Percentiles rank a stretch among this genome's conserved stretches.
Evolutionary conservation across 2,113 vertebrate genomes (phyloP).

Genomic region (Taxidea taxus): DNA sequence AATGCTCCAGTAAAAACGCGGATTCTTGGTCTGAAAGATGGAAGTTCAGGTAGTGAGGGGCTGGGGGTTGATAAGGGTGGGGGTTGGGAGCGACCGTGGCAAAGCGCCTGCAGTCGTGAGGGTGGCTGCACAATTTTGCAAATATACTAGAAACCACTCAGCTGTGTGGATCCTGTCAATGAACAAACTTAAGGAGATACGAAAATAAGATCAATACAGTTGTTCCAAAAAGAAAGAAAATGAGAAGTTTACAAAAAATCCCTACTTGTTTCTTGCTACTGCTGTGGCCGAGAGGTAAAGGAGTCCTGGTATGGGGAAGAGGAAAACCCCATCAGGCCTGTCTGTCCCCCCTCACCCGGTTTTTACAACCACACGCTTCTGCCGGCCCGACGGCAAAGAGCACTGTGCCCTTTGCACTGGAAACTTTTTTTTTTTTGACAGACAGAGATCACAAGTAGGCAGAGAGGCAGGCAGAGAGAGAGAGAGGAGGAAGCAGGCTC

Average conservation of each 20-base stretch:
- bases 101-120: not conserved
- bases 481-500: too few relatives aligned
- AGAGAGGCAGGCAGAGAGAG: too few relatives aligned
- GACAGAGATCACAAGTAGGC: too few relatives aligned
- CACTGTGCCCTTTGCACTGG: not conserved
- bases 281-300: not conserved
- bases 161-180: not conserved
- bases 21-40: not conserved
- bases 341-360: fast-evolving
- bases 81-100: too few relatives aligned
- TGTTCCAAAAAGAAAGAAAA: not conserved
- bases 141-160: not conserved
- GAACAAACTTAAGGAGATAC: not conserved
- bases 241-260: not conserved
- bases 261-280: not conserved
- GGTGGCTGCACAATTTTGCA: not conserved
- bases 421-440: too few relatives aligned
- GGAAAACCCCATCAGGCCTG: not conserved
- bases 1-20: not conserved
- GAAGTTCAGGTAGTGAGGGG: not conserved
- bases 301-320: not conserved
- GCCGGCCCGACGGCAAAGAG: not conserved
- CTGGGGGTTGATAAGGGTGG: fast-evolving
- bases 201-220: not conserved
- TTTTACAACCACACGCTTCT: not conserved